These are phyloP conservation scores for Mus pahari DNA, from an alignment of 2,113 vertebrate species.

Conservation along the genomic window DNA sequence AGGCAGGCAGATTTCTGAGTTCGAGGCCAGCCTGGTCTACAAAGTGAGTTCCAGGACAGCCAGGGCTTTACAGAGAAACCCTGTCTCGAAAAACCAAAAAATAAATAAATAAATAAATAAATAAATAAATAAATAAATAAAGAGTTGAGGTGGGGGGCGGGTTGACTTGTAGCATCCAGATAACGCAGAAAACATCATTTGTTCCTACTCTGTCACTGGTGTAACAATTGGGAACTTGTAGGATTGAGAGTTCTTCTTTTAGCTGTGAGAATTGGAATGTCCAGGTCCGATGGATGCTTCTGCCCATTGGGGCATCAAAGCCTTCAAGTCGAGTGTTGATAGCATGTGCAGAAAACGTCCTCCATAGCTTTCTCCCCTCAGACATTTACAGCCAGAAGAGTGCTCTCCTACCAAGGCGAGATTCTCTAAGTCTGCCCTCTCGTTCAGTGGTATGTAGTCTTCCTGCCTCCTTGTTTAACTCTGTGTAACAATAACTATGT, in stretches of 20 bases:
- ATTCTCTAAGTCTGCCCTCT: not conserved
- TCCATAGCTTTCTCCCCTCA: not conserved
- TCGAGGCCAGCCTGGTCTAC: too few species aligned
- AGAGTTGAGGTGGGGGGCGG: not conserved
- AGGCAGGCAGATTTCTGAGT: too few species aligned
- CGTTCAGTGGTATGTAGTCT: not conserved
- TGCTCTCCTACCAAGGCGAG: not conserved
- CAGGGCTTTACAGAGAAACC: too few species aligned
- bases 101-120: too few species aligned
- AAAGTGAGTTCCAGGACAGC: too few species aligned
- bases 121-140: too few species aligned
- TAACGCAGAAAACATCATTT: not conserved
- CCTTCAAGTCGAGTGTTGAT: not conserved
- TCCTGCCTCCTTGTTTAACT: not conserved
- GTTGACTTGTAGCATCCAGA: not conserved
- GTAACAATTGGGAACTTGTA: not conserved
- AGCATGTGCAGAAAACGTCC: not conserved
- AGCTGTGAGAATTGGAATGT: not conserved
- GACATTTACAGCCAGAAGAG: not conserved
- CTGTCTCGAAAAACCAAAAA: too few species aligned
- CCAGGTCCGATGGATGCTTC: not conserved
- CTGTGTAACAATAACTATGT: not conserved
- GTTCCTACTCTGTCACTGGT: not conserved
- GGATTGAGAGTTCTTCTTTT: not conserved
- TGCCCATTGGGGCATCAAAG: not conserved